Evolutionary conservation across 2,113 vertebrate species (phyloP).

Genomic region (Lepus timidus): DNA sequence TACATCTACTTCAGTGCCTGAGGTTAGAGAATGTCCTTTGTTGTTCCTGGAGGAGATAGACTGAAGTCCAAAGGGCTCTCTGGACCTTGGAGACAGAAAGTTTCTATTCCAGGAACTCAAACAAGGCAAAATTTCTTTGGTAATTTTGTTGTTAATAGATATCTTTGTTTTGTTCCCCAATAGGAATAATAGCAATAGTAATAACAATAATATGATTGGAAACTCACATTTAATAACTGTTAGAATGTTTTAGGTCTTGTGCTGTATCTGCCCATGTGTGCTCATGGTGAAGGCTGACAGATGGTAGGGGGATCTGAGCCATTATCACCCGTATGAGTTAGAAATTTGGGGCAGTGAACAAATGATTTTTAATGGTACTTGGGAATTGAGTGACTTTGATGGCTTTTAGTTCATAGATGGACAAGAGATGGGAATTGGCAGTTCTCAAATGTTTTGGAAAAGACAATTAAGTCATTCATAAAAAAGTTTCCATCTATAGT

Average conservation of each 20-base stretch:
- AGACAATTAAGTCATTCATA: background rate
- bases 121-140: background rate
- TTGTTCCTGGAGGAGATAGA: background rate
- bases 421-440: background rate
- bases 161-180: background rate
- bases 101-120: background rate
- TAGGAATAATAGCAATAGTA: background rate
- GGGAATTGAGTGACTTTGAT: background rate
- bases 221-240: background rate
- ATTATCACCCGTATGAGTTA: background rate
- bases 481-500: background rate
- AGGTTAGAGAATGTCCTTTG: background rate
- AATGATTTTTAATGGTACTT: background rate
- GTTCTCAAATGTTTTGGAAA: conserved; percentile 24
- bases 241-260: background rate
- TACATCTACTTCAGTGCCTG: background rate
- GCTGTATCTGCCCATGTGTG: background rate
- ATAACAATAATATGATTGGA: background rate
- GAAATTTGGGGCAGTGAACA: background rate
- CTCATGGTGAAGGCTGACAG: background rate
- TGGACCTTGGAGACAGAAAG: background rate
- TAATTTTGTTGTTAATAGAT: background rate
- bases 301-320: background rate
- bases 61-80: background rate
- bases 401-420: background rate